These are phyloP conservation scores for Diabrotica undecimpunctata DNA, from an alignment of 1,140 invertebrate species.

Conservation along the genomic window DNA sequence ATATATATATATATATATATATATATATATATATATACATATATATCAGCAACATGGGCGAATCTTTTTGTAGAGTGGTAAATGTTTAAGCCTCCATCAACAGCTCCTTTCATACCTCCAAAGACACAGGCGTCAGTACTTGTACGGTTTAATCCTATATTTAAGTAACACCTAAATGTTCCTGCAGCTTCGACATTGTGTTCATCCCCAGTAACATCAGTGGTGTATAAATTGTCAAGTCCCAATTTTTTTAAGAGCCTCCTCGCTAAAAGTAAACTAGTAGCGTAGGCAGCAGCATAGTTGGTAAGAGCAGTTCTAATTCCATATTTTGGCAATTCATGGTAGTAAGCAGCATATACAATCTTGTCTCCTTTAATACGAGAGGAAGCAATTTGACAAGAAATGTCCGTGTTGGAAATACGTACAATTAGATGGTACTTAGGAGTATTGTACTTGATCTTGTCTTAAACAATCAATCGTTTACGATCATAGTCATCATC, in stretches of 20 bases:
- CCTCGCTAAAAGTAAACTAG: constrained; percentile 93
- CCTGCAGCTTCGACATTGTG: constrained; percentile 92
- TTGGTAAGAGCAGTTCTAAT: constrained; percentile 97
- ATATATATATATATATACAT: no score
- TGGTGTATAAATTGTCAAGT: constrained; percentile 86
- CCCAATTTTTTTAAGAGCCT: constrained; percentile 91
- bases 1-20: no score
- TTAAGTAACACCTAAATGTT: no score
- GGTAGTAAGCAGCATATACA: constrained; percentile 94
- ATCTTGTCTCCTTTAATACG: constrained; percentile 97
- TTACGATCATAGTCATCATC: constrained; percentile 97
- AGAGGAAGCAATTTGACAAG: constrained; percentile 96
- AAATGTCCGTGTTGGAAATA: constrained; percentile 96
- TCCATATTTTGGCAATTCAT: constrained; percentile 87
- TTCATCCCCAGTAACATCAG: constrained; percentile 90
- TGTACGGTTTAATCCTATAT: no score
- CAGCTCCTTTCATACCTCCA: no score
- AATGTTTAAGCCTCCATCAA: no score
- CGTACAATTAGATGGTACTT: constrained; percentile 98
- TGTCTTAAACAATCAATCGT: constrained; percentile 94
- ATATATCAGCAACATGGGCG: no score
- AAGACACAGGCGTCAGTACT: no score
- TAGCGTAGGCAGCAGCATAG: constrained; percentile 98
- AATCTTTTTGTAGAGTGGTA: no score
- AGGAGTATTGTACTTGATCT: constrained; percentile 99